Evolutionary conservation across 2,797 vertebrate genomes (phyloP), one percentile per base, ranked within the genome.

Genomic region (Hydrocynus forskahlii): DNA sequence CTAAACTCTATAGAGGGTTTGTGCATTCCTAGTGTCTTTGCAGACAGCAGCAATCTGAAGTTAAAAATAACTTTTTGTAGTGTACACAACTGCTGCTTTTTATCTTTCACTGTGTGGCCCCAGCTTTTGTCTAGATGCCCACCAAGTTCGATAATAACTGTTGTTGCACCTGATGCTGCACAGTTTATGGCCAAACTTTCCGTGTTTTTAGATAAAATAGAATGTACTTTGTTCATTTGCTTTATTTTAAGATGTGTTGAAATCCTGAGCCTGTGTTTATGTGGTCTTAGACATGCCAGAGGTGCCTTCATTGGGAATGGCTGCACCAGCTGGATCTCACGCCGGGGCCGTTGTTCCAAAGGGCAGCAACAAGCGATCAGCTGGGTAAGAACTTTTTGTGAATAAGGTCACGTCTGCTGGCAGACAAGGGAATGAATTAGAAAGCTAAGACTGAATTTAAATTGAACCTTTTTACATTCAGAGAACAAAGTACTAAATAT

Each of bases 261-360:
- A 25, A 19, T 45, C 14, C 13, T 52, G 43, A 45, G 10, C 17
- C 21, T 84, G 8, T 66, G 57, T 48, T 59, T 81, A 35, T 29
- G 74, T 76, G 71, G 54, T 90, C 77, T 87, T 90, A 97, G 97
- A 99, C 79, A 94, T 99, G 93, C 83, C 96, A 5, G 97, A 99
- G 19, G 91, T 95, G 29, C 85, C 95, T 59, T 90, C 94, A n/a
- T 89, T 98, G 92, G 94, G 94, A 2, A 87, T 96, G 80, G 90
- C 93, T 7, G 89, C 91, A 23, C n/a, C 92, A 67, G 92, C 96
- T 16, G 96, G 94, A 77, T 94, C 89, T 75, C 87, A 96, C 14
- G 92, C 90, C 50, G 90, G 93, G 2, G 92, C 93, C n/a, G 86
- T 95, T 0, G 92, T 93, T 38, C 94, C 96, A 75, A 96, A 97